phyloP scores from a whole-genome alignment of 2,888 invertebrate genomes.

The Agrotis ipsilon region DNA sequence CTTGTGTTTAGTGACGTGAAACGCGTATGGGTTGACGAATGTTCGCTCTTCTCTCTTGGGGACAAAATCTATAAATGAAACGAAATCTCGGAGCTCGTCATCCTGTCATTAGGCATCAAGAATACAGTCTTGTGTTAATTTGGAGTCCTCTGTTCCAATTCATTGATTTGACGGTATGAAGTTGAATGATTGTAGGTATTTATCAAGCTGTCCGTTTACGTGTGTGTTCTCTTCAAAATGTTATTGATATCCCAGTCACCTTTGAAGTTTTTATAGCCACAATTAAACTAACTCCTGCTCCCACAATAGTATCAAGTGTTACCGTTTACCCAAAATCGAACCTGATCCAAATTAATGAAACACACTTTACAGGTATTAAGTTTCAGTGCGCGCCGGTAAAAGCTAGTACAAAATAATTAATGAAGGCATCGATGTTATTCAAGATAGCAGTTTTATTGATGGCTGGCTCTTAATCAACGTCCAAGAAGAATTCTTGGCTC shows the following conservation, averaged over 20 bases:
- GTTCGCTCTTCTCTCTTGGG: constrained; percentile 74
- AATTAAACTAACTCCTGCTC: constrained; percentile 29
- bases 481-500: constrained; percentile 73
- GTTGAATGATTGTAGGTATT: not conserved
- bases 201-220: not conserved
- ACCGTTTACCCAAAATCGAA: constrained; percentile 42
- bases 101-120: constrained; percentile 33
- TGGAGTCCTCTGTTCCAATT: not conserved
- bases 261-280: constrained; percentile 27
- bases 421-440: constrained; percentile 79
- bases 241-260: constrained; percentile 15
- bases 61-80: constrained; percentile 85
- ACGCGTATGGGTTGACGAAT: constrained; percentile 84
- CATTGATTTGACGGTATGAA: not conserved
- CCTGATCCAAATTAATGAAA: constrained; percentile 51
- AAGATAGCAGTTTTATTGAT: constrained; percentile 84
- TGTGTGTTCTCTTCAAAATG: not conserved
- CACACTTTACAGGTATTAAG: constrained; percentile 52
- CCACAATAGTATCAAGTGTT: constrained; percentile 43
- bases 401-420: constrained; percentile 79
- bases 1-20: constrained; percentile 82
- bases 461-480: constrained; percentile 85
- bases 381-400: constrained; percentile 40
- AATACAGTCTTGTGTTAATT: constrained; percentile 15
- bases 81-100: constrained; percentile 52